These are phyloP conservation scores for Macroglossus sobrinus DNA, from an alignment of 2,113 vertebrate species.

Conservation along the genomic window DNA sequence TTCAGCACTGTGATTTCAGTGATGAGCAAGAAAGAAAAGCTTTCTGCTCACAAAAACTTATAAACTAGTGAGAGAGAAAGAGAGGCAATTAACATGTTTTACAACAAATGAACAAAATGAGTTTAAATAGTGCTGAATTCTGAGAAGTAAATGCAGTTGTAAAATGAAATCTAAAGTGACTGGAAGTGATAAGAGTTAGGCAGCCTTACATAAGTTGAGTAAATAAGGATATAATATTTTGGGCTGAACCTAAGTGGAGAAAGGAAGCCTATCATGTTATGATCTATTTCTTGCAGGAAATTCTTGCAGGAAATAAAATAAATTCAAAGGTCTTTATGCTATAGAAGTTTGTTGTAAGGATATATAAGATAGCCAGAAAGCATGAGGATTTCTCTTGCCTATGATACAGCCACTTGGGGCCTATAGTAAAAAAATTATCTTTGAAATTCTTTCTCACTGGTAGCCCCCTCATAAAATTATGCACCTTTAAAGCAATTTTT, in stretches of 20 bases:
- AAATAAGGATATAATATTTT: neutral
- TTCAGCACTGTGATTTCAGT: neutral
- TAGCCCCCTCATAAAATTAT: neutral
- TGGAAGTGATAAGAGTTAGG: neutral
- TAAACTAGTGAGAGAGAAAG: neutral
- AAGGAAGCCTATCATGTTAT: neutral
- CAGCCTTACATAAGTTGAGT: neutral
- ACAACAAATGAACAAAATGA: neutral
- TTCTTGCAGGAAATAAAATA: neutral
- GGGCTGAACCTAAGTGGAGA: neutral
- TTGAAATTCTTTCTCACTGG: neutral
- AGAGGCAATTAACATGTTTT: neutral
- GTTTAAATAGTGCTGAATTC: neutral
- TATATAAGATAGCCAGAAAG: neutral
- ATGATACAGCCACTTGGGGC: neutral
- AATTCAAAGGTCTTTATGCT: neutral
- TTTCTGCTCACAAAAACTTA: neutral
- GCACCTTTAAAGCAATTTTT: neutral
- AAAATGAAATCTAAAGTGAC: neutral
- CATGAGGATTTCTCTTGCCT: neutral
- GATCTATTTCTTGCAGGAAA: neutral
- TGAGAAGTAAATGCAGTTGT: neutral
- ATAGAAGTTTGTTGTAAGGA: neutral
- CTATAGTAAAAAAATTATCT: neutral
- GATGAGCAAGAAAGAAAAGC: neutral